Base-by-base conservation (phyloP, 2,888 invertebrate species). In the Eupithecia subfuscata region DNA sequence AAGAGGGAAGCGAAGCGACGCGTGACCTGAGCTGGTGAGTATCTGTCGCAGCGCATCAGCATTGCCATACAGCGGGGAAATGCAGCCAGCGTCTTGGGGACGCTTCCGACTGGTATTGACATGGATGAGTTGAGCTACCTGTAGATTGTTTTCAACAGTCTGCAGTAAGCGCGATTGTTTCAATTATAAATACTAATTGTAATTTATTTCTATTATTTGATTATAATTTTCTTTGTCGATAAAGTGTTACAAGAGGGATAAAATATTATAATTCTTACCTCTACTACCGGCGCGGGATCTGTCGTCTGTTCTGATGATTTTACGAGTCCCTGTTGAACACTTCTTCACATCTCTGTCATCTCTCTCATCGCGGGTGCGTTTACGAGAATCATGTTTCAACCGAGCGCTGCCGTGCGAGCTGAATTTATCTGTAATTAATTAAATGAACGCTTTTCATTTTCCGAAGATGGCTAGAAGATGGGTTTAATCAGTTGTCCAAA, bases 361-460 rank as follows among this genome's bases (percentile, higher is more conserved):
- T 64, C 34, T 64, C 30, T 64, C 64, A 11, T 16, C 64, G 9
- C 18, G 34, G 34, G 30, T 34, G 34, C 64, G 64, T 64, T 64
- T 64, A 18, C 34, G 64, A 64, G 18, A 18, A 34, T 64, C 64
- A 34, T 2, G 34, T 18, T 7, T 64, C 34, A 64, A 0, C 34
- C 34, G 30, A 8, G 64, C 64, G 64, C 64, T 34, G 64, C 34
- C 34, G 18, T 64, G 64, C 16, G 64, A 34, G 30, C 64, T 34
- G 34, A 34, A 64, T 34, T 64, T 64, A 64, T 64, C 64, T 64
- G 64, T 18, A 64, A 64, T 64, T 14, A 18, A 30, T 63, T 18
- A 64, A 34, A 64, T 30, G 7, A 16, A 9, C 18, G 34, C n/a
- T 2, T 34, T 34, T 34, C 12, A 64, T 6, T 64, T 64, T 64